Conservation (phyloP, 2,113 vertebrate genomes). For the Connochaetes taurinus region DNA sequence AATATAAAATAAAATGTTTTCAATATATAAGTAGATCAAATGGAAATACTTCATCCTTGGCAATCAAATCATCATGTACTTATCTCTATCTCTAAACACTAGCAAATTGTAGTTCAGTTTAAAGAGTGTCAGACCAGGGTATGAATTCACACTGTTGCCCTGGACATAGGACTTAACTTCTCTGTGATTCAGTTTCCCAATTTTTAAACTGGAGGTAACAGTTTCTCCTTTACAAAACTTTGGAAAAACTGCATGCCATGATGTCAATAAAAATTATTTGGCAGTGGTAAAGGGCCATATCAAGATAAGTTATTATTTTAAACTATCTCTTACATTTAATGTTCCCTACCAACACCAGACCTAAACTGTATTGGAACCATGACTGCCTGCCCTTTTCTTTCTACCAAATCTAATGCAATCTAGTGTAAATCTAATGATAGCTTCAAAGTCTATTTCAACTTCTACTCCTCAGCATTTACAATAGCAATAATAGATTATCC, state of each 20-base stretch:
- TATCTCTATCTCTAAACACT: background rate
- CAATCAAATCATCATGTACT: background rate
- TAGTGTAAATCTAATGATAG: background rate
- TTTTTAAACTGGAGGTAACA: background rate
- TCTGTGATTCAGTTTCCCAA: background rate
- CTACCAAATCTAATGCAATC: background rate
- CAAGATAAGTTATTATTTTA: background rate
- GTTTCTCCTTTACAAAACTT: background rate
- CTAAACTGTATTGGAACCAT: background rate
- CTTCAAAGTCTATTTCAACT: conserved; percentile 28
- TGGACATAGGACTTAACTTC: background rate
- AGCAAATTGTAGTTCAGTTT: background rate
- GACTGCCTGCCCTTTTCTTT: background rate
- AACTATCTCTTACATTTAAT: background rate
- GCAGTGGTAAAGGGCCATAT: background rate
- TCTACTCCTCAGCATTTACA: background rate
- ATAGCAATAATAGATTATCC: background rate
- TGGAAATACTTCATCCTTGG: background rate
- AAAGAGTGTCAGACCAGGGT: background rate
- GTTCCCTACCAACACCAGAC: background rate
- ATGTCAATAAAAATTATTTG: conserved; percentile 18
- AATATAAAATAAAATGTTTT: background rate
- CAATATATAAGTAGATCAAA: background rate
- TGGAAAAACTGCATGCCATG: background rate
- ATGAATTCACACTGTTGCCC: background rate